Evolutionary conservation across 2,113 vertebrate species (phyloP), one percentile per base, ranked within the genome.

Genomic region (Serilophus lunatus): DNA sequence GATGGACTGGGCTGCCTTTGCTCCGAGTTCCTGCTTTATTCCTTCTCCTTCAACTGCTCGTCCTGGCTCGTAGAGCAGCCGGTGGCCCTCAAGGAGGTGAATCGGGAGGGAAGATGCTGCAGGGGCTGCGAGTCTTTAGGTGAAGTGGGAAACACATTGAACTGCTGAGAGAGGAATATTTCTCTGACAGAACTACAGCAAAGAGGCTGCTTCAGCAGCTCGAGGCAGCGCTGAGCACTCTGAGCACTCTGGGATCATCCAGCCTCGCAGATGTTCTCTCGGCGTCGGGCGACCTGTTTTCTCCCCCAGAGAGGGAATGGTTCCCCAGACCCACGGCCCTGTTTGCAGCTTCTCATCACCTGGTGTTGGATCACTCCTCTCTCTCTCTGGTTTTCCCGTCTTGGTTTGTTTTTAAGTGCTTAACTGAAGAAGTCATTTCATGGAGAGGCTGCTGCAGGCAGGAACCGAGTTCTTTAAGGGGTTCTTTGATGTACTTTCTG

Each of bases 51-150:
- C n/a, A 2, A 0, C 40, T 9, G 74, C 59, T 47, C 65, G 4
- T 47, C 5, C 4, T 2, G 53, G 2, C 26, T 1, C 11, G 4
- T 1, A 26, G 35, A n/a, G 57, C 0, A 1, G 38, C 1, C 3
- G 1, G 26, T 25, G 68, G 6, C n/a, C 50, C 28, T 6, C 36
- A 23, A 57, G 63, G 45, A n/a, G 45, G 22, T 50, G 33, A 18
- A 16, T 6, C 17, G 60, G 36, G 12, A 36, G 9, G 29, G 64
- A 38, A 35, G 33, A 36, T 1, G 4, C 35, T 57, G 42, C 70
- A 0, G 1, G 49, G 50, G 54, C 77, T 66, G 42, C 8, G 19
- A 51, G 9, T 33, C 56, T 63, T 2, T 4, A 3, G 78, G 51
- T 16, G 71, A 53, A 15, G 20, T 0, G 26, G 18, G 44, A 80